Percentiles rank a stretch among this genome's conserved stretches.
These are phyloP conservation scores for Coleophora flavipennella DNA, from an alignment of 2,888 invertebrate genomes.

Conservation along the genomic window DNA sequence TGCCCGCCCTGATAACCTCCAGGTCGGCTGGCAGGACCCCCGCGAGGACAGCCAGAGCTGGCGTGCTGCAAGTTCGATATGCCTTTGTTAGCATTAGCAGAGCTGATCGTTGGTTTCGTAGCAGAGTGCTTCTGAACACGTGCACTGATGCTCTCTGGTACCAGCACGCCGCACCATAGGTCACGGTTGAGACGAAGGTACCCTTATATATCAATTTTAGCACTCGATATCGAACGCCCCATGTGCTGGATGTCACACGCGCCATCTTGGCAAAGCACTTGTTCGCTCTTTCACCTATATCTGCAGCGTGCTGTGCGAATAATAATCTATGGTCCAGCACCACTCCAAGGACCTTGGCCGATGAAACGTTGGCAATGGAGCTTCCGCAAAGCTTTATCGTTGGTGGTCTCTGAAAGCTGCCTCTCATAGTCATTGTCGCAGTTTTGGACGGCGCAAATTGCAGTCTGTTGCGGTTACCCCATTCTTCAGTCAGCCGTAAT, in stretches of 20 bases:
- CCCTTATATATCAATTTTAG: neutral
- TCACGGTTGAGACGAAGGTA: neutral
- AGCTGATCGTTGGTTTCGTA: no score
- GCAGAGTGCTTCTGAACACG: neutral
- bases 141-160: neutral
- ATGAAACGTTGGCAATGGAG: neutral
- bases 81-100: neutral
- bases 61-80: neutral
- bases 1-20: neutral
- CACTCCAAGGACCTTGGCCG: neutral
- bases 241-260: neutral
- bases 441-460: neutral
- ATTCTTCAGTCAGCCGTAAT: neutral
- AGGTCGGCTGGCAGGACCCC: neutral
- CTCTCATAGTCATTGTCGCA: neutral
- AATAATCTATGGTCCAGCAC: neutral
- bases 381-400: neutral
- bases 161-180: neutral
- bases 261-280: no score
- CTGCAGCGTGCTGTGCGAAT: no score
- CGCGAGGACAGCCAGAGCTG: neutral
- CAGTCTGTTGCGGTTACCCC: neutral
- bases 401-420: neutral
- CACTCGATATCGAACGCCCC: neutral
- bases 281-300: no score